Evolutionary conservation across 2,797 vertebrate genomes (phyloP), one percentile per base, ranked within the genome.

Genomic region (Brachyalestes nurse): DNA sequence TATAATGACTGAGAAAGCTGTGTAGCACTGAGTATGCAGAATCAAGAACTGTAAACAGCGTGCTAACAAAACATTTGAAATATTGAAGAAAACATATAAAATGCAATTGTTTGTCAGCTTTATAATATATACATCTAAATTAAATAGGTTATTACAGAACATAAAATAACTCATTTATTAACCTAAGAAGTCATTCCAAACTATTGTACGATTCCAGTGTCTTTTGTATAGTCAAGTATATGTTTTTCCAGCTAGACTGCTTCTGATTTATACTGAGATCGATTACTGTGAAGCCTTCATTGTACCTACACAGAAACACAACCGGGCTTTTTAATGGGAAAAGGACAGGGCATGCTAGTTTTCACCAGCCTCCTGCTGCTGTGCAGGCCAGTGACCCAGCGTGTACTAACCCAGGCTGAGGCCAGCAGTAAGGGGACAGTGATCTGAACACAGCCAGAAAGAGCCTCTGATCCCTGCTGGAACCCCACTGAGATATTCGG

Each of bases 401-500:
- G 6, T 83, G 83, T 80, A 76, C 64, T 21, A 58, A 72, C 75
- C 64, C 82, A 85, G 83, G 23, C 65, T 45, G 60, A 84, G 71
- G 79, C 74, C 55, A 80, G 79, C 62, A 61, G 47, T 42, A 25
- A 58, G 74, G 76, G 86, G 84, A 78, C 79, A 81, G 72, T 78
- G 83, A 83, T 83, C 82, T 84, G 80, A 82, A 72, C 69, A 64
- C 69, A 76, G 40, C 55, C 61, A 66, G 77, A 75, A 83, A 12
- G 71, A 79, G n/a, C 19, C 77, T 85, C 75, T 84, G 84, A 85
- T 87, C 77, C 73, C 67, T 57, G 69, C n/a, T 74, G 71, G 65
- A 83, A 74, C 65, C 84, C 79, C n/a, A 67, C 69, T 49, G 83
- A 74, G 85, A 71, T 40, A 38, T 79, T 86, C 62, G 72, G 53